Percentiles rank a stretch among this genome's conserved stretches.
phyloP scores from a whole-genome alignment of 1,140 invertebrate species.

The Papilio polyxenes region DNA sequence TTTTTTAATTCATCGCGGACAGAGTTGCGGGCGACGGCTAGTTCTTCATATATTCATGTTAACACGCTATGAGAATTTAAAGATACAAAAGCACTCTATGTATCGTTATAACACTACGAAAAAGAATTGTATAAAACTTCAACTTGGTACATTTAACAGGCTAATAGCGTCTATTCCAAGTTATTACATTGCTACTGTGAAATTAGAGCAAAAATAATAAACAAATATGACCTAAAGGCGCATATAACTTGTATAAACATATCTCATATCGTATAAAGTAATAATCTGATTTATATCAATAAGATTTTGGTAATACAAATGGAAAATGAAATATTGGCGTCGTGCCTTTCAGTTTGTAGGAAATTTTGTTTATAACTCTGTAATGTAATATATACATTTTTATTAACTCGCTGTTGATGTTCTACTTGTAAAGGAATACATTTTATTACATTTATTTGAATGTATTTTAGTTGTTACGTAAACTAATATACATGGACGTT shows the following conservation, averaged over 20 bases:
- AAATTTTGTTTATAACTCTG: neutral
- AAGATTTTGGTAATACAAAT: neutral
- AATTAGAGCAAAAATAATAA: neutral
- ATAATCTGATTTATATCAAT: slow-evolving; percentile 4
- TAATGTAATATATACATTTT: neutral
- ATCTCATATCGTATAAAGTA: neutral
- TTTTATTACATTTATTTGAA: neutral
- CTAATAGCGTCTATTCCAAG: no score
- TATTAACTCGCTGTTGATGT: neutral
- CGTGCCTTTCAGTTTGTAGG: neutral
- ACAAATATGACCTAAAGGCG: neutral
- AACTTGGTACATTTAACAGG: no score
- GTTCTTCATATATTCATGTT: no score
- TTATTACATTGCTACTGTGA: no score
- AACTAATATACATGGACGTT: no score
- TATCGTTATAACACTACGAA: neutral
- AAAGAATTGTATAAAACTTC: no score
- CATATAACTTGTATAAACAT: neutral
- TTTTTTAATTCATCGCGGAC: no score
- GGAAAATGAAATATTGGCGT: neutral
- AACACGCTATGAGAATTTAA: neutral
- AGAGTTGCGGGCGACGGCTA: no score
- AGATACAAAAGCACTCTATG: neutral
- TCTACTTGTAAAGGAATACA: neutral
- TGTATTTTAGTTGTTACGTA: neutral